These are phyloP conservation scores for Eulemur rufifrons DNA, from an alignment of 2,113 vertebrate species.

Conservation along the genomic window DNA sequence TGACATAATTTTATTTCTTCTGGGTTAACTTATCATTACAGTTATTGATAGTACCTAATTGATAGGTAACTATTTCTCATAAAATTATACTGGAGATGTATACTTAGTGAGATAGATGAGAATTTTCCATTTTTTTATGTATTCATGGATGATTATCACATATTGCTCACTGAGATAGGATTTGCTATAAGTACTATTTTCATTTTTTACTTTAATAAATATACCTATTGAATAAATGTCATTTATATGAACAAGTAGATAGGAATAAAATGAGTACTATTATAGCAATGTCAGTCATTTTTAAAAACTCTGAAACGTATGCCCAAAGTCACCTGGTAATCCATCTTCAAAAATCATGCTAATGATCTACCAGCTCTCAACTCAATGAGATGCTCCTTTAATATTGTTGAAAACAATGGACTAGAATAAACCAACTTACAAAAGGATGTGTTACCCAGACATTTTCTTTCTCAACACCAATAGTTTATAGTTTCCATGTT, in stretches of 20 bases:
- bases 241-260: not conserved
- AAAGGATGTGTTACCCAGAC: not conserved
- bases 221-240: not conserved
- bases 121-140: not conserved
- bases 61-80: not conserved
- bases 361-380: not conserved
- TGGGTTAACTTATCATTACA: not conserved
- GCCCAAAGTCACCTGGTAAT: not conserved
- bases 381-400: not conserved
- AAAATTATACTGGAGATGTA: not conserved
- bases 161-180: not conserved
- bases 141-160: not conserved
- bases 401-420: not conserved
- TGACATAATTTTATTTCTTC: not conserved
- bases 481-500: not conserved
- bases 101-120: not conserved
- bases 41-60: not conserved
- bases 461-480: not conserved
- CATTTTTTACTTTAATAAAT: not conserved
- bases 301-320: not conserved
- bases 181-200: not conserved
- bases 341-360: not conserved
- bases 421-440: not conserved
- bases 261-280: not conserved
- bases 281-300: not conserved